A percentile compares a stretch with the other conserved stretches of the same genome.
phyloP scores from a whole-genome alignment of 53 echinoderm and acorn worm genomes.

The Crossaster papposus region DNA sequence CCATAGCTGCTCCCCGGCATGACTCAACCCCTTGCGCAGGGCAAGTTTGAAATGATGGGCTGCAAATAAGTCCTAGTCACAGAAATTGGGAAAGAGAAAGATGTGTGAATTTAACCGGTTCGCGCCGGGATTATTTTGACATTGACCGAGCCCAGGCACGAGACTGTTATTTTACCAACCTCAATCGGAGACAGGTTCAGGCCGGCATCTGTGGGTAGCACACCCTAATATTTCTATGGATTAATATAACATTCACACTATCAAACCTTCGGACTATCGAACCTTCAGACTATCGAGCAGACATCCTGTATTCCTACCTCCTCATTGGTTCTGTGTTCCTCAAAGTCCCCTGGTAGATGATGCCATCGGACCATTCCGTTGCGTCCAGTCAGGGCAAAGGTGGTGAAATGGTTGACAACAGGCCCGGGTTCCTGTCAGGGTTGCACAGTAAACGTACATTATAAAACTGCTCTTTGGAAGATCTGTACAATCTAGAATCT shows the following conservation, averaged over 20 bases:
- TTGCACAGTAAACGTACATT: neutral
- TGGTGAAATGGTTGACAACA: constrained; percentile 75
- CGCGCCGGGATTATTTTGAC: too few species aligned
- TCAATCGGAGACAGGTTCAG: too few species aligned
- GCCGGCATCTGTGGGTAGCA: too few species aligned
- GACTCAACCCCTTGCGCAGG: constrained; percentile 66
- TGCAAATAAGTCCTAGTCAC: constrained; percentile 66
- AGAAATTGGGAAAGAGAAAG: neutral
- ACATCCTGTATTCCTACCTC: constrained; percentile 38
- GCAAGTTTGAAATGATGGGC: constrained; percentile 84
- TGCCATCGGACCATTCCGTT: constrained; percentile 80
- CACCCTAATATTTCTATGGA: too few species aligned
- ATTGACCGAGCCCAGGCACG: too few species aligned
- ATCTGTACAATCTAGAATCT: neutral
- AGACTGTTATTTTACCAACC: too few species aligned
- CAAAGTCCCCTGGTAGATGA: constrained; percentile 89
- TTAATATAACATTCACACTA: too few species aligned
- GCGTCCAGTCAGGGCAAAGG: constrained; percentile 78
- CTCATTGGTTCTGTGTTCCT: constrained; percentile 60
- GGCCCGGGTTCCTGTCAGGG: constrained; percentile 37
- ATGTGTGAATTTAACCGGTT: neutral
- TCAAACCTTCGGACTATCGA: too few species aligned
- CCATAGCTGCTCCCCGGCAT: constrained; percentile 72
- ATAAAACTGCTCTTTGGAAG: neutral
- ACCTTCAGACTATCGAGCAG: too few species aligned